Percentiles rank a stretch among this genome's conserved stretches.
phyloP scores from a whole-genome alignment of 2,797 vertebrate species.

The Phataginus tricuspis region DNA sequence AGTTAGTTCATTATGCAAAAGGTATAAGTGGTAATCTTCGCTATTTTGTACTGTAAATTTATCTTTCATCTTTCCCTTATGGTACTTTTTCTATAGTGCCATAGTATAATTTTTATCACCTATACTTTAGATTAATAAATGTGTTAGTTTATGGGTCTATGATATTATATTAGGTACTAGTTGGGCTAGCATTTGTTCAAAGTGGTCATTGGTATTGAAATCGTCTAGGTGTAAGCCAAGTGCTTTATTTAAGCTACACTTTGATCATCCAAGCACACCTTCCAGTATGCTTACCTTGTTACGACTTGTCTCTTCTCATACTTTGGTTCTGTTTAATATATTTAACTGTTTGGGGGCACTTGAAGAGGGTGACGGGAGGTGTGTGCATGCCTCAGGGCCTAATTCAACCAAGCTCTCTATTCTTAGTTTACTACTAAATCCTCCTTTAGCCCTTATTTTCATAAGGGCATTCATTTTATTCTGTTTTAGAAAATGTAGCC shows the following conservation, averaged over 20 bases:
- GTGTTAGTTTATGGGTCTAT: background rate
- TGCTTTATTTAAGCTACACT: conserved; percentile 66
- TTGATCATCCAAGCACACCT: background rate
- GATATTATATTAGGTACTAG: fast-evolving
- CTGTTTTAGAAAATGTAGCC: no score
- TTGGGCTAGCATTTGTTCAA: conserved; percentile 76
- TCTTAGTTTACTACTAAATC: conserved; percentile 75
- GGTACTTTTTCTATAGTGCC: conserved; percentile 40
- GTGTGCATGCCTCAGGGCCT: background rate
- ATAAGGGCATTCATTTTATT: conserved; percentile 32
- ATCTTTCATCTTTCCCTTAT: no score
- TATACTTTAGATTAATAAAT: conserved; percentile 49
- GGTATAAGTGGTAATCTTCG: no score
- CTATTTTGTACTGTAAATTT: no score
- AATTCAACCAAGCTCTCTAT: background rate
- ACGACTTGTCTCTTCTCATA: background rate
- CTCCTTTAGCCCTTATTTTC: conserved; percentile 63
- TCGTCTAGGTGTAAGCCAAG: conserved; percentile 77
- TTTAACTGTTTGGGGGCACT: no score
- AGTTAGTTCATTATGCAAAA: no score
- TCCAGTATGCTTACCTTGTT: conserved; percentile 84
- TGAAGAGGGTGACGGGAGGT: background rate
- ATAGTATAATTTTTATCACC: conserved; percentile 32
- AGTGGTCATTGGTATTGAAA: conserved; percentile 36
- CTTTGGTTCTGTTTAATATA: background rate